Evolutionary conservation across 2,888 invertebrate species (phyloP), one percentile per base, ranked within the genome.

Genomic region (Zaprionus obscuricornis): DNA sequence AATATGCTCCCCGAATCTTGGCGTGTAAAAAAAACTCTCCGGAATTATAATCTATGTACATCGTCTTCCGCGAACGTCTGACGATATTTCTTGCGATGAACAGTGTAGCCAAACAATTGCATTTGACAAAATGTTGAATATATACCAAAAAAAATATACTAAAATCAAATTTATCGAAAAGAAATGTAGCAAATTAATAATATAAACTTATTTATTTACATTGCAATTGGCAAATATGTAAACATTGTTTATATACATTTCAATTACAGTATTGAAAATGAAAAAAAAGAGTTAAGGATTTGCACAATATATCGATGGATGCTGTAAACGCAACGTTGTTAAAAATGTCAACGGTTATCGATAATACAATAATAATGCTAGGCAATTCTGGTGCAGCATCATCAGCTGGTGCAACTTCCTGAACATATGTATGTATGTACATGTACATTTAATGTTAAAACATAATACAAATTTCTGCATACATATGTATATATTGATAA

Each of bases 21-120:
- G 66, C 66, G 68, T 66, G 66, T 68, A 55, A 37, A 65, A 22
- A 64, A 47, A 51, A 27, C 13, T 67, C 73, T 72, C 54, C 73
- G 73, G 68, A 70, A 51, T 69, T 66, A 57, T 52, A 71, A 54
- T 72, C 56, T 72, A 54, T 62, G 68, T 54, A 71, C 66, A 68
- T 58, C 71, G 65, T 65, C 72, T 71, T 71, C 72, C 72, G 72
- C 33, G 66, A 66, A 69, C 52, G 72, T 66, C 66, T 52, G 69
- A 60, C 72, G 66, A 71, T 71, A 71, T 71, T 60, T 65, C 46
- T 58, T 47, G 29, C 10, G 7, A 6, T 36, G 8, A 43, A 34
- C 31, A 27, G 72, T 66, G 66, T 68, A 71, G 4, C 71, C 66
- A 47, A 4, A 7, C 4, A n/a, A 2, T 8, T 11, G 6, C 13